Percentiles rank a stretch among this genome's conserved stretches.
Conservation (phyloP, 2,113 vertebrate species). For the Tauraco erythrolophus region DNA sequence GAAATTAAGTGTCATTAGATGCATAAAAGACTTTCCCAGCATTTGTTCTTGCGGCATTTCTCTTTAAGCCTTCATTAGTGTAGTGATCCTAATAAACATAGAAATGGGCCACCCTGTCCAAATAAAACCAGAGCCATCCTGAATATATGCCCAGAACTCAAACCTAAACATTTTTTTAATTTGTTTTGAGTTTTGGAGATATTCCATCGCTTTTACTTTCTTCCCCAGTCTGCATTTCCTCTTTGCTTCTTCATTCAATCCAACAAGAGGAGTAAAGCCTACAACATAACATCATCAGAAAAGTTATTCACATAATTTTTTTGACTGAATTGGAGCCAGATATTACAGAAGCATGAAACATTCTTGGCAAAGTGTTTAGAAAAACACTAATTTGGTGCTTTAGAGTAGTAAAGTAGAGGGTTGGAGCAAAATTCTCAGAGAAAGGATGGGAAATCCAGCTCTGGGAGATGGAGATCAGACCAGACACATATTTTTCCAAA, state of each 20-base stretch:
- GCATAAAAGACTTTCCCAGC: constrained; percentile 41
- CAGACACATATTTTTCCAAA: not conserved
- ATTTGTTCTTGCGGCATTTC: not conserved
- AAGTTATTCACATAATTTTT: not conserved
- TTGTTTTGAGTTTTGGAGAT: not conserved
- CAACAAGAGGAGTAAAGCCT: not conserved
- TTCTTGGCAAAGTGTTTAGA: not conserved
- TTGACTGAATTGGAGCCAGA: not conserved
- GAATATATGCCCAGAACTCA: constrained; percentile 7
- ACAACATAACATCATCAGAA: not conserved
- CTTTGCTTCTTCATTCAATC: not conserved
- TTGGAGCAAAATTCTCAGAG: not conserved
- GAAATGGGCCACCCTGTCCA: not conserved
- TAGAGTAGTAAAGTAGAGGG: not conserved
- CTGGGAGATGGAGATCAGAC: not conserved
- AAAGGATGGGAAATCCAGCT: not conserved
- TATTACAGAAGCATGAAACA: not conserved
- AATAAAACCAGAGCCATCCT: not conserved
- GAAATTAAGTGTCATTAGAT: constrained; percentile 68
- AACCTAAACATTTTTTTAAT: not conserved
- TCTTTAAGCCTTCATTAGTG: constrained; percentile 33
- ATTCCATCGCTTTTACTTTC: not conserved
- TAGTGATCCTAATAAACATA: not conserved
- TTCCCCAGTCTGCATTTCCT: not conserved
- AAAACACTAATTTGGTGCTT: not conserved